These are phyloP conservation scores for Excalfactoria chinensis DNA, from an alignment of 2,113 vertebrate genomes.

Conservation along the genomic window DNA sequence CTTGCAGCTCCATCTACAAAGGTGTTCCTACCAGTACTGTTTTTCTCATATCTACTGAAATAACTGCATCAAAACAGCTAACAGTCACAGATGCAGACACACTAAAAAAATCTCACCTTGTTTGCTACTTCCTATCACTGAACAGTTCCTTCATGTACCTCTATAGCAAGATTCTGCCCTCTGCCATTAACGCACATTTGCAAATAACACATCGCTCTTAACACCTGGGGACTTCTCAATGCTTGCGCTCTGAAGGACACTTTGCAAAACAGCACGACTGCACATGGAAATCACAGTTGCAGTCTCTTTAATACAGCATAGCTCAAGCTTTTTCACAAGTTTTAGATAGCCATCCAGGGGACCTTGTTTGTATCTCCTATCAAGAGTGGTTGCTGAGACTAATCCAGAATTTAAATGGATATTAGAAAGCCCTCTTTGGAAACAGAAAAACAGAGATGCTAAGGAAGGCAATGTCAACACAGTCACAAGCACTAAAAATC, in stretches of 20 bases:
- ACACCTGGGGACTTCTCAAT: neutral
- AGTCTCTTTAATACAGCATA: neutral
- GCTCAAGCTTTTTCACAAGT: neutral
- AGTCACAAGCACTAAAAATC: neutral
- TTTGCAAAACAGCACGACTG: neutral
- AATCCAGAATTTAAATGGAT: neutral
- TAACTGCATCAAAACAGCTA: neutral
- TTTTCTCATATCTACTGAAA: neutral
- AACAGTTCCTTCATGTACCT: neutral
- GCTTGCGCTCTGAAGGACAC: neutral
- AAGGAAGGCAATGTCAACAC: neutral
- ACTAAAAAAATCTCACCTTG: accelerated
- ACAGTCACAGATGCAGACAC: neutral
- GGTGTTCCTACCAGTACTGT: neutral
- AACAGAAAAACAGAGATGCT: neutral
- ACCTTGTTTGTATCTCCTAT: too few relatives aligned
- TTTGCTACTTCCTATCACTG: neutral
- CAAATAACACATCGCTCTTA: neutral
- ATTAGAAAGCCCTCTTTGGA: neutral
- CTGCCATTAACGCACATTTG: neutral
- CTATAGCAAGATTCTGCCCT: neutral
- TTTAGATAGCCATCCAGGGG: too few relatives aligned
- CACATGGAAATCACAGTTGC: neutral
- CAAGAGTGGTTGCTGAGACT: neutral
- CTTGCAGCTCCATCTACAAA: neutral